Evolutionary conservation across 2,113 vertebrate species (phyloP).

Genomic region (Micronycteris hirsuta): DNA sequence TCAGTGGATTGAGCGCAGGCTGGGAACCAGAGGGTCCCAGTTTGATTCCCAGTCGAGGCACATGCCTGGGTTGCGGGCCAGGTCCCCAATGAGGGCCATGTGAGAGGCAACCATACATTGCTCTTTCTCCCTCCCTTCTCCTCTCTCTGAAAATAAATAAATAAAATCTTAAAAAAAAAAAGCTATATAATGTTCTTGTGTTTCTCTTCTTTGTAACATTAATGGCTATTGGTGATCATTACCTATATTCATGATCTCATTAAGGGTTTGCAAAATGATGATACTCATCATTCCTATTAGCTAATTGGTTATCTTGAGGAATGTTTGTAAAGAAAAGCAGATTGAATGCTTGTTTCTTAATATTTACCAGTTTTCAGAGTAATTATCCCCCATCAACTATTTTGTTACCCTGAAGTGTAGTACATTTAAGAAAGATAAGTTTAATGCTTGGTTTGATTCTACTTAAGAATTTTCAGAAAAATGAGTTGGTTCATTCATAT

Average conservation of each 20-base stretch:
- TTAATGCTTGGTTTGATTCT: neutral
- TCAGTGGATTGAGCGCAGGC: no score
- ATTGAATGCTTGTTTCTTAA: neutral
- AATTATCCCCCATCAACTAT: neutral
- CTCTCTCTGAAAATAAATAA: no score
- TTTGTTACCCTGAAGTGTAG: neutral
- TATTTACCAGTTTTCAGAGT: neutral
- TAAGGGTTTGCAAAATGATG: neutral
- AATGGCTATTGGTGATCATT: neutral
- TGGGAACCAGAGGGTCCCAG: no score
- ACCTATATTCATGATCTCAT: neutral
- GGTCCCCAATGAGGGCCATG: no score
- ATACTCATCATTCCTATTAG: neutral
- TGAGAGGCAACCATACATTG: no score
- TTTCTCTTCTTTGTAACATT: neutral
- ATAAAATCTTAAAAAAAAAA: no score
- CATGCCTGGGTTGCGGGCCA: no score
- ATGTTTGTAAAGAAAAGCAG: neutral
- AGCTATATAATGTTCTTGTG: neutral
- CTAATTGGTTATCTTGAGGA: neutral
- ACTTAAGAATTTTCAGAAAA: neutral
- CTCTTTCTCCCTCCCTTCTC: no score
- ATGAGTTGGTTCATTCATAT: neutral
- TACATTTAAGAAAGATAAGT: neutral
- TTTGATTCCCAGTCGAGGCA: no score